phyloP scores from a whole-genome alignment of 2,888 invertebrate genomes.

The Chelonus formosanus region DNA sequence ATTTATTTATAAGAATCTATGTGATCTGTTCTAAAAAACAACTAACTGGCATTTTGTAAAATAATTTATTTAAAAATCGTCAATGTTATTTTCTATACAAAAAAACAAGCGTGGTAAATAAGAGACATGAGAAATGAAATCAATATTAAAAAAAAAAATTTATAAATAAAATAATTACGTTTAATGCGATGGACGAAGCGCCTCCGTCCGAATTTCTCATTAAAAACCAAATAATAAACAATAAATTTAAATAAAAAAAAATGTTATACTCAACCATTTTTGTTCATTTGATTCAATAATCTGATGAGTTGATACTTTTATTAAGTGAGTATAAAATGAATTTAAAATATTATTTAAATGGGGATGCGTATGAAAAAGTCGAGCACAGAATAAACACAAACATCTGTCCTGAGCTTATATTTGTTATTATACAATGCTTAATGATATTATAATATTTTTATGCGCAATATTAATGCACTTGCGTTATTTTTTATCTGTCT shows the following conservation, averaged over 20 bases:
- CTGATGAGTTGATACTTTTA: too few species aligned
- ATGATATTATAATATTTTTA: conserved; percentile 65
- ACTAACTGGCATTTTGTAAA: too few species aligned
- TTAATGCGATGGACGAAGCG: conserved; percentile 25
- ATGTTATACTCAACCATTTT: too few species aligned
- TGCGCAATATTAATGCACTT: conserved; percentile 58
- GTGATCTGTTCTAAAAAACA: too few species aligned
- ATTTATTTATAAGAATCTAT: too few species aligned
- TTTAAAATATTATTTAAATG: too few species aligned
- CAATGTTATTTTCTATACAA: not conserved
- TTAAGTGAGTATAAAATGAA: too few species aligned
- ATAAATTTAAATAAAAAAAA: too few species aligned
- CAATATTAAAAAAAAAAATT: not conserved
- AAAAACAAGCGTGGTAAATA: not conserved
- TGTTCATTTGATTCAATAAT: too few species aligned
- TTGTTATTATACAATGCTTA: conserved; percentile 64
- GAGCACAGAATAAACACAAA: conserved; percentile 38
- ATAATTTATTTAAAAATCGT: too few species aligned
- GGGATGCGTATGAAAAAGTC: not conserved
- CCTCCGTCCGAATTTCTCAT: conserved; percentile 31
- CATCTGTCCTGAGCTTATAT: conserved; percentile 64
- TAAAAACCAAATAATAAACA: conserved; percentile 28
- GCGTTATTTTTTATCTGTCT: conserved; percentile 44
- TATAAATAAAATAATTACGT: conserved; percentile 11
- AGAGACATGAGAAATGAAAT: not conserved